Conservation (phyloP, 2,888 invertebrate species). For the Rosalia funebris region DNA sequence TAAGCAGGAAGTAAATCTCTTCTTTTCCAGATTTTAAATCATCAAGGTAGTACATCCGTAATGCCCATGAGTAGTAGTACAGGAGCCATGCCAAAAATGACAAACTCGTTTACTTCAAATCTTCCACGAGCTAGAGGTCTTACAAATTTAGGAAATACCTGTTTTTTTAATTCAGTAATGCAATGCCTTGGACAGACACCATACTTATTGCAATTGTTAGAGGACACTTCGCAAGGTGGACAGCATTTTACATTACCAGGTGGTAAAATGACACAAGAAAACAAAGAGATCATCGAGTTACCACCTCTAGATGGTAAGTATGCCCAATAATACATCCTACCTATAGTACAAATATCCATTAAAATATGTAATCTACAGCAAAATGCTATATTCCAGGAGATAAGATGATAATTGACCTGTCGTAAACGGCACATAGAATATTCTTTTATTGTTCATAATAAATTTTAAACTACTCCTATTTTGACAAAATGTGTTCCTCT, state of each 20-base stretch:
- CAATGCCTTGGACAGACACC: conserved; percentile 92
- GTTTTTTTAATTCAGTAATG: conserved; percentile 96
- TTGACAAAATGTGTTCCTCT: no score
- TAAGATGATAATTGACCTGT: no score
- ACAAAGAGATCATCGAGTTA: conserved; percentile 46
- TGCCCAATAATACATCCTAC: no score
- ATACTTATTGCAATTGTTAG: conserved; percentile 74
- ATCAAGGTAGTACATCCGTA: conserved; percentile 13
- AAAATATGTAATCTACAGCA: no score
- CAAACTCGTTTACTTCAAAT: conserved; percentile 27
- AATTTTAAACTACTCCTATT: no score
- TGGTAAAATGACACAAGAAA: conserved; percentile 70
- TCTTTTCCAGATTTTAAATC: conserved; percentile 38
- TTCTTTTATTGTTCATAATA: no score
- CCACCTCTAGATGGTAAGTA: conserved; percentile 53
- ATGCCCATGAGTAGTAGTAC: conserved; percentile 34
- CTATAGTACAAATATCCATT: no score
- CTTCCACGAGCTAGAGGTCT: conserved; percentile 79
- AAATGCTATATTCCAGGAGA: no score
- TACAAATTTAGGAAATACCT: conserved; percentile 93
- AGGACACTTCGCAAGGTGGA: conserved; percentile 75
- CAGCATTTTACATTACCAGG: conserved; percentile 79
- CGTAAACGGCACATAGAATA: no score
- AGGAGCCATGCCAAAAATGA: conserved; percentile 44
- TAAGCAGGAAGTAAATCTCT: no score